Conservation (phyloP, 53 echinoderm and acorn worm species). For the Astropecten irregularis region DNA sequence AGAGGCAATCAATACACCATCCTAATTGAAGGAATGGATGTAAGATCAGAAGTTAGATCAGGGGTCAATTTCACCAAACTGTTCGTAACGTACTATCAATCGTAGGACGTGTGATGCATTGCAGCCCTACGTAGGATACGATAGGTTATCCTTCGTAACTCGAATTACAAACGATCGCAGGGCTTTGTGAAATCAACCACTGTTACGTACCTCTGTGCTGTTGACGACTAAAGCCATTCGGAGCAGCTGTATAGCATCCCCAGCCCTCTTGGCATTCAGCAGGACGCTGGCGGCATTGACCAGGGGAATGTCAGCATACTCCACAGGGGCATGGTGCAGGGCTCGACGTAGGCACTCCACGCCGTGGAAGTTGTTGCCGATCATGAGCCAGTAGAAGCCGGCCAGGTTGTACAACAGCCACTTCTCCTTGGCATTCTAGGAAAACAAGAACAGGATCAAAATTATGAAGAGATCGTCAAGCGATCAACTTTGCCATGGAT, state of each 20-base stretch:
- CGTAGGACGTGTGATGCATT: too few species aligned
- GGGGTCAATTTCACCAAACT: too few species aligned
- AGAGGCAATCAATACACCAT: too few species aligned
- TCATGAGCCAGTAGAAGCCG: constrained; percentile 82
- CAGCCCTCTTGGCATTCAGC: constrained; percentile 55
- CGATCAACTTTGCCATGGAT: too few species aligned
- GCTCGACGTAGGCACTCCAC: constrained; percentile 92
- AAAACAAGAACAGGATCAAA: too few species aligned
- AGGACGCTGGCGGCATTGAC: constrained; percentile 79
- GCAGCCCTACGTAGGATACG: too few species aligned
- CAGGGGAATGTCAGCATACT: constrained; percentile 73
- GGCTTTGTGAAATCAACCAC: too few species aligned
- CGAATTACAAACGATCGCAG: too few species aligned
- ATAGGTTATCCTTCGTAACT: too few species aligned
- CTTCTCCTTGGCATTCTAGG: constrained; percentile 61
- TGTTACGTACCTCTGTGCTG: constrained; percentile 89
- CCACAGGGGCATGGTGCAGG: constrained; percentile 74
- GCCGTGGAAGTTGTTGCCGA: constrained; percentile 71
- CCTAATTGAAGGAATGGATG: background rate
- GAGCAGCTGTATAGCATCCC: constrained; percentile 83
- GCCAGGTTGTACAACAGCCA: constrained; percentile 85
- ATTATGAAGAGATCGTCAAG: too few species aligned
- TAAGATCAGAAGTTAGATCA: too few species aligned
- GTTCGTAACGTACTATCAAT: too few species aligned
- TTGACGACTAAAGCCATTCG: constrained; percentile 83